Conservation (phyloP, 2,797 vertebrate species). For the Poecile montanus region DNA sequence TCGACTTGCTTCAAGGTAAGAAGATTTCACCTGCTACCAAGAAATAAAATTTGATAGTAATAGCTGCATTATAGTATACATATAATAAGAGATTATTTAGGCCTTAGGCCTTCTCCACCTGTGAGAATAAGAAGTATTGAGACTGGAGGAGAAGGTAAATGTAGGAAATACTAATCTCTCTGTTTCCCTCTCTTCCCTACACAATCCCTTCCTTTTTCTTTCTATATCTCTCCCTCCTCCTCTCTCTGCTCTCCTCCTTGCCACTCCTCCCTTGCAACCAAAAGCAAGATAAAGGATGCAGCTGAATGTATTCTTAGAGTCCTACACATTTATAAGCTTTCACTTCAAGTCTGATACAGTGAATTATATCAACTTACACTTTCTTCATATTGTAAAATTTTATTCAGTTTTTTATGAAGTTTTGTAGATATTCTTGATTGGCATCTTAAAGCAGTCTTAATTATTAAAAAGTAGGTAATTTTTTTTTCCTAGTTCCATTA, state of each 20-base stretch:
- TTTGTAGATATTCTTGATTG: background rate
- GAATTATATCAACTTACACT: background rate
- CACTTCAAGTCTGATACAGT: background rate
- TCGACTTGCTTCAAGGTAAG: constrained; percentile 94
- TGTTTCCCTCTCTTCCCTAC: background rate
- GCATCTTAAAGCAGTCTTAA: background rate
- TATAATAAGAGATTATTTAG: background rate
- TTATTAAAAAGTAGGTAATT: background rate
- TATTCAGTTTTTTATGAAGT: background rate
- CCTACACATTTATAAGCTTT: background rate
- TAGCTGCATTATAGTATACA: background rate
- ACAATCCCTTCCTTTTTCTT: background rate
- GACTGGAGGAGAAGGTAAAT: background rate
- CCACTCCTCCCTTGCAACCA: background rate
- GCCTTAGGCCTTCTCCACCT: background rate
- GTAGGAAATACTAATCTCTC: background rate
- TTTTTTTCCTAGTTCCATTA: background rate
- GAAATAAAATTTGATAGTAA: background rate
- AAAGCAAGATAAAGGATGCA: background rate
- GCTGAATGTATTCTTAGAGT: background rate
- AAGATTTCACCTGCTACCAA: constrained; percentile 6
- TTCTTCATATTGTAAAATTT: background rate
- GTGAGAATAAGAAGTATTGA: background rate
- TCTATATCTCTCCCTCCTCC: background rate
- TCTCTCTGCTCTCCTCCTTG: background rate